phyloP scores from a whole-genome alignment of 2,797 vertebrate species.

The Gymnoscopelus microlampas region DNA sequence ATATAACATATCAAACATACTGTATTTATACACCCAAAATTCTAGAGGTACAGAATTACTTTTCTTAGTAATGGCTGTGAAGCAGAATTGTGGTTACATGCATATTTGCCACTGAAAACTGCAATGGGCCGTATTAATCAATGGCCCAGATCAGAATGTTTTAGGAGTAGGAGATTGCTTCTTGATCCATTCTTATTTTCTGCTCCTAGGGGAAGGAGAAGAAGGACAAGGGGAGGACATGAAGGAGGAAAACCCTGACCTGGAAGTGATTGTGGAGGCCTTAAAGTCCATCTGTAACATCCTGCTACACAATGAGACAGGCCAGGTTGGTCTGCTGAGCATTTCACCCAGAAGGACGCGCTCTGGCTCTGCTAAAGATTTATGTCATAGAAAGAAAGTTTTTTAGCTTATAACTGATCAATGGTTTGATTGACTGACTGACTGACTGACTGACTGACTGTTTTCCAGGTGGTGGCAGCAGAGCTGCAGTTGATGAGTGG shows the following conservation, averaged over 20 bases:
- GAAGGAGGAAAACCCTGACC: constrained; percentile 80
- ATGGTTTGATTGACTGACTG: background rate
- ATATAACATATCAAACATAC: too few relatives aligned
- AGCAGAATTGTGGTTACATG: too few relatives aligned
- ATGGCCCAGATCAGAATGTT: too few relatives aligned
- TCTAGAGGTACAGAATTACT: too few relatives aligned
- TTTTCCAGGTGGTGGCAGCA: constrained; percentile 67
- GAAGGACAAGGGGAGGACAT: constrained; percentile 11
- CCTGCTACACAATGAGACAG: constrained; percentile 86
- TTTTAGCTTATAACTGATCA: background rate
- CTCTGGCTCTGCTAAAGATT: too few relatives aligned
- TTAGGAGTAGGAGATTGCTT: too few relatives aligned
- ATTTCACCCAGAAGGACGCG: too few relatives aligned
- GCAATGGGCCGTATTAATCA: too few relatives aligned
- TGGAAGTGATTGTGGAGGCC: constrained; percentile 88
- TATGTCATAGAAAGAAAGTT: too few relatives aligned
- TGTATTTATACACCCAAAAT: too few relatives aligned
- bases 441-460: background rate
- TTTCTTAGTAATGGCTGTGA: too few relatives aligned
- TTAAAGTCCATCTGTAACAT: constrained; percentile 94
- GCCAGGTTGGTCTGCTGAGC: constrained; percentile 73
- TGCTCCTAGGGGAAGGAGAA: constrained; percentile 22
- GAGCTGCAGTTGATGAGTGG: constrained; percentile 84
- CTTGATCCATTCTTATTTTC: background rate
- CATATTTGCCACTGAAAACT: too few relatives aligned